Base-by-base conservation (phyloP, 1,140 invertebrate species). In the Chelonus insularis region DNA sequence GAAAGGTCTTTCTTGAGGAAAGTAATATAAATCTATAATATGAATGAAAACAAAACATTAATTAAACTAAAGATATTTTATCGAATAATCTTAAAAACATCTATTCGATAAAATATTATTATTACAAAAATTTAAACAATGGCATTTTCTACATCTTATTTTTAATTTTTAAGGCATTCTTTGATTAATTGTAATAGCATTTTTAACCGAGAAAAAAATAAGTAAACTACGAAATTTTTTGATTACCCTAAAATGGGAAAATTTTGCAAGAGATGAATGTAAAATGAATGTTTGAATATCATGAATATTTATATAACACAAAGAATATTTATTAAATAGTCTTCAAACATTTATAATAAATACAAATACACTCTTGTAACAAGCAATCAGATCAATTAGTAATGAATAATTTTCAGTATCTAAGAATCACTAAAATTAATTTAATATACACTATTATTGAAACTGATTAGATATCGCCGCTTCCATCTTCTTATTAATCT, bases 1-100 rank as follows among this genome's bases (percentile, higher is more conserved):
- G 67, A 60, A 52, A 60, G 55, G 60, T 74, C 62, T 74, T 73
- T 64, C 71, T 61, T 55, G 45, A 57, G 47, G 62, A 65, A 66
- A 64, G 41, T 51, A 54, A 61, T 25, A 63, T 6, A n/a, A n/a
- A n/a, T n/a, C n/a, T n/a, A n/a, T n/a, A n/a, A 50, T 43, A 57
- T 39, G 34, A 55, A 50, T 54, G 43, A 63, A 57, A 29, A 56
- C 52, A 21, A 60, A 62, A 63, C 18, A n/a, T n/a, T n/a, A n/a
- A n/a, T n/a, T n/a, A n/a, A n/a, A n/a, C n/a, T n/a, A n/a, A n/a
- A n/a, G n/a, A n/a, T n/a, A n/a, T n/a, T n/a, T n/a, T n/a, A n/a
- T n/a, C n/a, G n/a, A n/a, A n/a, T n/a, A n/a, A n/a, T n/a, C n/a
- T n/a, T n/a, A n/a, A n/a, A n/a, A n/a, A n/a, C n/a, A n/a, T n/a